Percentiles rank a stretch among this genome's conserved stretches.
phyloP scores from a whole-genome alignment of 2,113 vertebrate species.

The Macroglossus sobrinus region DNA sequence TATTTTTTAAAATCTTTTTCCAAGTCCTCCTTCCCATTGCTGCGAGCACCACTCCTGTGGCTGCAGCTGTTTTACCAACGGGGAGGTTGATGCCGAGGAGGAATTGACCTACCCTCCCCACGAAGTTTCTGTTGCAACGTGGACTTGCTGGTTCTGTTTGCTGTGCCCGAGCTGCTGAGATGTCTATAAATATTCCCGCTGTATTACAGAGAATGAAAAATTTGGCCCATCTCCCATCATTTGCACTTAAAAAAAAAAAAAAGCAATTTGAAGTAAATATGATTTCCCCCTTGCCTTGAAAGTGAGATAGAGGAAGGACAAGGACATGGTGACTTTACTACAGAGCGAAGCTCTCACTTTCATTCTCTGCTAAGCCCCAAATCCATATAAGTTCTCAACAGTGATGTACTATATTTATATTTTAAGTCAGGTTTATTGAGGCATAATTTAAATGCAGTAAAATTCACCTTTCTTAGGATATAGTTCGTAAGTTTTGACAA shows the following conservation, averaged over 20 bases:
- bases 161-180: background rate
- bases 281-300: background rate
- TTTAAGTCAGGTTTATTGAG: background rate
- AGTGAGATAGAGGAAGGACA: background rate
- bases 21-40: background rate
- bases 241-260: background rate
- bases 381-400: background rate
- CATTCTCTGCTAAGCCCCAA: background rate
- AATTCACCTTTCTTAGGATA: background rate
- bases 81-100: background rate
- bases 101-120: background rate
- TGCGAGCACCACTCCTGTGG: background rate
- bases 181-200: background rate
- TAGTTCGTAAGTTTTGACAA: background rate
- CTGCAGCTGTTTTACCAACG: background rate
- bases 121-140: background rate
- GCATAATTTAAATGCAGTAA: background rate
- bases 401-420: background rate
- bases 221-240: background rate
- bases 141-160: background rate
- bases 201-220: background rate
- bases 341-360: background rate
- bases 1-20: background rate
- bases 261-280: background rate
- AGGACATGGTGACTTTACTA: background rate